Conservation (phyloP, 2,113 vertebrate genomes). For the Vimba vimba region DNA sequence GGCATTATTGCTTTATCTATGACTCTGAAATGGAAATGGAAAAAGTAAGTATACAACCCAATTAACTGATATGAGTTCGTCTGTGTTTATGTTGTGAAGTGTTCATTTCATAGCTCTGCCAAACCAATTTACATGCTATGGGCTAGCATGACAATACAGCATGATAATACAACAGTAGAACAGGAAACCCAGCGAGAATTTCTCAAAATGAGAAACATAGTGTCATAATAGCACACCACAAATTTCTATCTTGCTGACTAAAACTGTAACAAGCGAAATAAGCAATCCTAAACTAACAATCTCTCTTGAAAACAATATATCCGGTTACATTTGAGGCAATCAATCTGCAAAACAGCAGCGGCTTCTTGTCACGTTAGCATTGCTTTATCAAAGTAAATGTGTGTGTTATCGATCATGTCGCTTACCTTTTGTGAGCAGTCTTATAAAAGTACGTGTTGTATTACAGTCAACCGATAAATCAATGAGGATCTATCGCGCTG, state of each 20-base stretch:
- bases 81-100: not conserved
- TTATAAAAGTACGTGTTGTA: not conserved
- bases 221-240: not conserved
- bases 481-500: not conserved
- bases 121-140: not conserved
- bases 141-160: conserved; percentile 15
- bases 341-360: not conserved
- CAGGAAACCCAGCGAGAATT: not conserved
- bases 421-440: conserved; percentile 15
- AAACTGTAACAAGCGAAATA: not conserved
- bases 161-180: not conserved
- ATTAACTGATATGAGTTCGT: not conserved
- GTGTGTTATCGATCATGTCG: not conserved
- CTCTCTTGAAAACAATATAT: not conserved
- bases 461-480: not conserved
- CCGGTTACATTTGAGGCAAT: not conserved
- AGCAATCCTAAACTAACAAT: not conserved
- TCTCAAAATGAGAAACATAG: not conserved
- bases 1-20: not conserved
- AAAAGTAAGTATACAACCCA: not conserved
- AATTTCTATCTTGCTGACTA: not conserved
- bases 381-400: not conserved
- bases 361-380: not conserved
- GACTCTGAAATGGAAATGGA: not conserved
- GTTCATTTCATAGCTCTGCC: not conserved